A percentile compares a stretch with the other conserved stretches of the same genome.
These are phyloP conservation scores for Dryobotodes eremita DNA, from an alignment of 2,888 invertebrate species.

Conservation along the genomic window DNA sequence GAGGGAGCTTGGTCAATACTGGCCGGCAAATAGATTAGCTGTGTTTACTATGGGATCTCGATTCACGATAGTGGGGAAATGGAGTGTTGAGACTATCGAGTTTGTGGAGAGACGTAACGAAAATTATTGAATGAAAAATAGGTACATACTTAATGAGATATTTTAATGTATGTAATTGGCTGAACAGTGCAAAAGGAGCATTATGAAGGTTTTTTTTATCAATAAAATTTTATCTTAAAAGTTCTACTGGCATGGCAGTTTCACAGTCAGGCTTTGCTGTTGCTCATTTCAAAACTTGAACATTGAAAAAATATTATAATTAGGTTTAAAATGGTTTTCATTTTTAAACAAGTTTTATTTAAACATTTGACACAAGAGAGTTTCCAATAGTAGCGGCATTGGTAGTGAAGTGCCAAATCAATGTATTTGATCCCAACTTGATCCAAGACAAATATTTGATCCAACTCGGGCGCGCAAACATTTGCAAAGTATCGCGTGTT, in stretches of 20 bases:
- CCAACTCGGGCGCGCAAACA: slow-evolving; percentile 76
- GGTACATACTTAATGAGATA: too few relatives aligned
- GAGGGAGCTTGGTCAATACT: slow-evolving; percentile 78
- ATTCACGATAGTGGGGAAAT: slow-evolving; percentile 21
- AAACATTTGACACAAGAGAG: slow-evolving; percentile 28
- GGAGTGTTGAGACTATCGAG: background rate
- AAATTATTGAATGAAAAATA: too few relatives aligned
- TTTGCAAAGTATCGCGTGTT: slow-evolving; percentile 73
- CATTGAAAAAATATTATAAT: too few relatives aligned
- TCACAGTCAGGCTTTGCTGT: too few relatives aligned
- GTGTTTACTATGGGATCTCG: slow-evolving; percentile 69
- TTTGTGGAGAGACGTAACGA: background rate
- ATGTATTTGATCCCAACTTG: slow-evolving; percentile 79
- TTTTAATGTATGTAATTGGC: too few relatives aligned
- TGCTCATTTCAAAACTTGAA: too few relatives aligned
- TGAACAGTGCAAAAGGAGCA: too few relatives aligned
- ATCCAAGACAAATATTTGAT: slow-evolving; percentile 79
- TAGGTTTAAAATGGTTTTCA: too few relatives aligned
- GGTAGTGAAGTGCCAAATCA: slow-evolving; percentile 74
- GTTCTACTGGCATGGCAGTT: too few relatives aligned
- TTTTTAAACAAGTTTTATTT: too few relatives aligned
- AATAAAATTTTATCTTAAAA: too few relatives aligned
- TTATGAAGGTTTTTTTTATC: too few relatives aligned
- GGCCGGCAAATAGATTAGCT: slow-evolving; percentile 78
- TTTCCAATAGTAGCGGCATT: slow-evolving; percentile 41